Conservation (phyloP, 2,888 invertebrate genomes). For the Coremacera marginata region DNA sequence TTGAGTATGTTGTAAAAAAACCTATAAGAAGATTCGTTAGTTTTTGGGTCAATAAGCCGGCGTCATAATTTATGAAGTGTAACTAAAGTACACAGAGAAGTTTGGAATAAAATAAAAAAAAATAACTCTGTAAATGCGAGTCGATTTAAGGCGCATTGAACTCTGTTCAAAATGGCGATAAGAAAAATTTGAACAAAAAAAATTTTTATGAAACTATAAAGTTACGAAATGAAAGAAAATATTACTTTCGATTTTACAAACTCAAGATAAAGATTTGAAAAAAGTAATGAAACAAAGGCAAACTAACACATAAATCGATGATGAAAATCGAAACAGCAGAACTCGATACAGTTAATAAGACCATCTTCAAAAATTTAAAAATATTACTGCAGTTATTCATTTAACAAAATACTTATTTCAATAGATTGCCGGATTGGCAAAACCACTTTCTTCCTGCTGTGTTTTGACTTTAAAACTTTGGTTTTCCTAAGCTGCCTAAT, state of each 20-base stretch:
- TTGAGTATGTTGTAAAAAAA: not conserved
- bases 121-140: not conserved
- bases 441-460: not conserved
- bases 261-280: no score
- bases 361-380: no score
- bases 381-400: not conserved
- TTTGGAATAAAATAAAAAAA: not conserved
- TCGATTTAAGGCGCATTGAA: not conserved
- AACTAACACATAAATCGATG: no score
- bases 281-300: no score
- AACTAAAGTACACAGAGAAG: not conserved
- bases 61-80: not conserved
- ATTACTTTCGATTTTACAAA: not conserved
- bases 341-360: no score
- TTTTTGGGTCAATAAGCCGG: not conserved
- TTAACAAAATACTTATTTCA: not conserved
- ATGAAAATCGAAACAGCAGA: no score
- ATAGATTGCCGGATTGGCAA: not conserved
- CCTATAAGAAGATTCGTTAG: not conserved
- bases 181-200: not conserved
- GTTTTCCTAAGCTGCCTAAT: slow-evolving; percentile 25
- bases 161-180: not conserved
- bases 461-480: not conserved
- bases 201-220: not conserved
- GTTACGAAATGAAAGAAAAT: not conserved